phyloP scores from a whole-genome alignment of 2,113 vertebrate species.

The Eubucco bourcierii region DNA sequence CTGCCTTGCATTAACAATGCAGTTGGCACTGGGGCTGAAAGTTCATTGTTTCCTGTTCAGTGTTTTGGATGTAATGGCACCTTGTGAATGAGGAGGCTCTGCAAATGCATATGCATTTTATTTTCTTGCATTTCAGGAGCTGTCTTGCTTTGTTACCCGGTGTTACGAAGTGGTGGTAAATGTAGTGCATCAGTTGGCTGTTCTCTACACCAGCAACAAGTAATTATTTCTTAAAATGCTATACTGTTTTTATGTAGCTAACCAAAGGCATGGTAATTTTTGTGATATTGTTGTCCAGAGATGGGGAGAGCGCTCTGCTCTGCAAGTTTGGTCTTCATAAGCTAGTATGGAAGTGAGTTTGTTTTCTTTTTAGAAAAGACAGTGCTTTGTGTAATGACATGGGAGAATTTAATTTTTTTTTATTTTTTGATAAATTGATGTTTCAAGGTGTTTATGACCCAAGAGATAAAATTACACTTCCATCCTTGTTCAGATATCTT shows the following conservation, averaged over 20 bases:
- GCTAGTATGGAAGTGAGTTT: not conserved
- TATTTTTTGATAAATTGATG: not conserved
- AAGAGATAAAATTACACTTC: not conserved
- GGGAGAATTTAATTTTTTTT: not conserved
- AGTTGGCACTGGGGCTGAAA: not conserved
- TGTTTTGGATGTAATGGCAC: not conserved
- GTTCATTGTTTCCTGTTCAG: not conserved
- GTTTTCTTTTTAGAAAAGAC: not conserved
- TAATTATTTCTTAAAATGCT: conserved; percentile 73
- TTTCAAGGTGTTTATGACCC: not conserved
- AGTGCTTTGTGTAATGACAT: not conserved
- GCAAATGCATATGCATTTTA: not conserved
- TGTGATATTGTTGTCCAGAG: not conserved
- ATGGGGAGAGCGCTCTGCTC: not conserved
- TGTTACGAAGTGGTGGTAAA: conserved; percentile 97
- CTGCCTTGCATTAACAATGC: not conserved
- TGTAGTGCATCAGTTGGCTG: conserved; percentile 93
- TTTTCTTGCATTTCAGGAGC: conserved; percentile 83
- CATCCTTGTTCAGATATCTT: not conserved
- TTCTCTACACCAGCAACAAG: conserved; percentile 96
- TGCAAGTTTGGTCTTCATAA: not conserved
- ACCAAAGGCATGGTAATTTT: not conserved
- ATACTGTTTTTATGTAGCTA: not conserved
- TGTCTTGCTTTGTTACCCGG: conserved; percentile 94
- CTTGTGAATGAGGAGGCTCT: not conserved